Evolutionary conservation across 30 jellyfish, hydroid and myxozoan genomes (phyloP).

Genomic region (Chrysaora quinquecirrha): DNA sequence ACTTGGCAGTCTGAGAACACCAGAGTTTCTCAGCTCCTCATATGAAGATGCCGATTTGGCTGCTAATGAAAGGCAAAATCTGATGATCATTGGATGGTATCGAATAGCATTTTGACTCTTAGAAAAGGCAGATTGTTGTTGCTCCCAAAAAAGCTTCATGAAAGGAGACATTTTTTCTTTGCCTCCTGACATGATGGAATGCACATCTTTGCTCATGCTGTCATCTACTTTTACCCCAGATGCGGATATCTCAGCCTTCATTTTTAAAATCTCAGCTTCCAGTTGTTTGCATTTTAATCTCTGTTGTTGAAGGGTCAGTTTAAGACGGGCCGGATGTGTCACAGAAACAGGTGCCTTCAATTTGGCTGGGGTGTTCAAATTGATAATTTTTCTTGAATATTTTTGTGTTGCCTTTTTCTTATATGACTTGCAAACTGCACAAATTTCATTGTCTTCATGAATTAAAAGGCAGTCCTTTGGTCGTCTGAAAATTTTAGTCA

Average conservation of each 20-base stretch:
- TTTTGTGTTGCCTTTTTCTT: not conserved
- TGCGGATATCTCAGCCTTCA: not conserved
- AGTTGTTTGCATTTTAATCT: slow-evolving; percentile 24
- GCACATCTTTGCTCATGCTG: slow-evolving; percentile 4
- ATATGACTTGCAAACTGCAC: not conserved
- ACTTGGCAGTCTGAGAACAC: slow-evolving; percentile 31
- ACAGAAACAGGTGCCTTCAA: slow-evolving; percentile 8
- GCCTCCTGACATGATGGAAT: not conserved
- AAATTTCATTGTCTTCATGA: not conserved
- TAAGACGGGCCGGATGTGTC: slow-evolving; percentile 1
- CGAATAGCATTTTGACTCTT: not conserved
- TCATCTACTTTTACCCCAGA: not conserved
- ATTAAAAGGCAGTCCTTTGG: not conserved
- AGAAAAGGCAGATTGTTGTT: not conserved
- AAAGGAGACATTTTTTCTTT: slow-evolving; percentile 9
- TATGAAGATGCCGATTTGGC: slow-evolving; percentile 49
- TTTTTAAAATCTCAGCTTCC: not conserved
- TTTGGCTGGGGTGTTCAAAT: slow-evolving; percentile 22
- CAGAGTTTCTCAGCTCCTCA: slow-evolving; percentile 55
- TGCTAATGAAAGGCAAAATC: slow-evolving; percentile 4
- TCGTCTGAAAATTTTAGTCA: not conserved
- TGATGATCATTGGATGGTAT: slow-evolving; percentile 10
- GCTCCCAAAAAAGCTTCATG: slow-evolving; percentile 29
- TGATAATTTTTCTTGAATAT: not conserved
- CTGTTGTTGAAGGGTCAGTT: slow-evolving; percentile 28